A percentile compares a stretch with the other conserved stretches of the same genome.
These are phyloP conservation scores for Sympetrum striolatum DNA, from an alignment of 2,888 invertebrate species.

Conservation along the genomic window DNA sequence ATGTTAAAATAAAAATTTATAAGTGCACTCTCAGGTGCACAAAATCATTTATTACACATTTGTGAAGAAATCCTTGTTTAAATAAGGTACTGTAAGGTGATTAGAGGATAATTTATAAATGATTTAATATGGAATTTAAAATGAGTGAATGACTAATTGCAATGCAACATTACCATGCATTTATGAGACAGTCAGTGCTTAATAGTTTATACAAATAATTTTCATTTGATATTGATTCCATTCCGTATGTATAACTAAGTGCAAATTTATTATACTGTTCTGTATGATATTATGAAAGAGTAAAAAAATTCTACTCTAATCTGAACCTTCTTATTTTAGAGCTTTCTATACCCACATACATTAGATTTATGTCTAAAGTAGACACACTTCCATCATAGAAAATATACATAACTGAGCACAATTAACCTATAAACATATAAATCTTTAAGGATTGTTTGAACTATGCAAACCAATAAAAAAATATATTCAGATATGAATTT, in stretches of 20 bases:
- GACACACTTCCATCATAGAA: no score
- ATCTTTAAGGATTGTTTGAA: no score
- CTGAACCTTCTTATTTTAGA: neutral
- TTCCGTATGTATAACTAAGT: conserved; percentile 41
- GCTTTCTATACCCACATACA: neutral
- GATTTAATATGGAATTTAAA: conserved; percentile 12
- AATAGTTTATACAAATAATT: conserved; percentile 12
- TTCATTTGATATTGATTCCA: conserved; percentile 21
- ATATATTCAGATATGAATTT: no score
- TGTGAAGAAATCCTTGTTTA: neutral
- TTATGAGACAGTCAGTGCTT: conserved; percentile 37
- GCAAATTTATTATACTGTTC: conserved; percentile 40
- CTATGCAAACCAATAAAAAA: no score
- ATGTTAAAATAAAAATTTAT: conserved; percentile 14
- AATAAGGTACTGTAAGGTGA: neutral
- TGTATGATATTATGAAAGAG: conserved; percentile 29
- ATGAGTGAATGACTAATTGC: conserved; percentile 41
- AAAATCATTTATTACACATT: conserved; percentile 16
- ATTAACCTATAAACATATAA: no score
- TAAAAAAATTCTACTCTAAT: conserved; percentile 9
- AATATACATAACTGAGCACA: no score
- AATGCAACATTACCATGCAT: conserved; percentile 33
- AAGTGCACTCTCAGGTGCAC: neutral
- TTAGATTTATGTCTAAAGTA: no score
- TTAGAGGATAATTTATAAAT: neutral